Evolutionary conservation across 2,888 invertebrate species (phyloP).

Genomic region (Agrochola lychnidis): DNA sequence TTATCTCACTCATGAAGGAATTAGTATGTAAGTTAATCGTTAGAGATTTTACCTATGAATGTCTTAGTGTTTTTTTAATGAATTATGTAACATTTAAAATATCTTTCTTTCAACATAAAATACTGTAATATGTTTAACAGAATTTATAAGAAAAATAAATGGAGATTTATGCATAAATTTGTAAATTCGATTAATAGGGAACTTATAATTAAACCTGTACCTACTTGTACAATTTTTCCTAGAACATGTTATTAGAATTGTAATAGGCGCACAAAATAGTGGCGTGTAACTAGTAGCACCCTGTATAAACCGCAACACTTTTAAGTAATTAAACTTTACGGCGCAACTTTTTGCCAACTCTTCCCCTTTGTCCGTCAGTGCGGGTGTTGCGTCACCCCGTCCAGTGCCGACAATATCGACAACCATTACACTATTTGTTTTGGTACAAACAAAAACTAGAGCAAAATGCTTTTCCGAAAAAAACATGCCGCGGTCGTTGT

Average conservation of each 20-base stretch:
- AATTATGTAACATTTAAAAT: background rate
- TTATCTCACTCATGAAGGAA: constrained; percentile 33
- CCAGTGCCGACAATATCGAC: constrained; percentile 67
- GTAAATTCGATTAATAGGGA: too few relatives aligned
- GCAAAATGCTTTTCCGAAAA: constrained; percentile 74
- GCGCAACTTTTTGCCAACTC: constrained; percentile 79
- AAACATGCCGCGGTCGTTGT: constrained; percentile 65
- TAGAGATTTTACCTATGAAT: background rate
- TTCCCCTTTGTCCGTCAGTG: constrained; percentile 73
- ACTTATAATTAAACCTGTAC: background rate
- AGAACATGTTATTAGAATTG: constrained; percentile 11
- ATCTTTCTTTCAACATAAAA: background rate
- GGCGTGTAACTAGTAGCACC: constrained; percentile 64
- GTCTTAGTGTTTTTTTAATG: background rate
- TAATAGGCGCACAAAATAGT: constrained; percentile 13
- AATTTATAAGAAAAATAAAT: background rate
- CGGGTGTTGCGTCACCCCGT: constrained; percentile 72
- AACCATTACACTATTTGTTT: constrained; percentile 77
- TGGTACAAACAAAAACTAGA: constrained; percentile 80
- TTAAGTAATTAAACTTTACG: constrained; percentile 76
- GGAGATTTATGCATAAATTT: background rate
- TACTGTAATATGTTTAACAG: background rate
- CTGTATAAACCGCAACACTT: constrained; percentile 71
- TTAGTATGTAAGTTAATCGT: constrained; percentile 9
- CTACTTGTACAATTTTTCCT: background rate